Conservation (phyloP, 2,888 invertebrate genomes). For the Entomobrya proxima region DNA sequence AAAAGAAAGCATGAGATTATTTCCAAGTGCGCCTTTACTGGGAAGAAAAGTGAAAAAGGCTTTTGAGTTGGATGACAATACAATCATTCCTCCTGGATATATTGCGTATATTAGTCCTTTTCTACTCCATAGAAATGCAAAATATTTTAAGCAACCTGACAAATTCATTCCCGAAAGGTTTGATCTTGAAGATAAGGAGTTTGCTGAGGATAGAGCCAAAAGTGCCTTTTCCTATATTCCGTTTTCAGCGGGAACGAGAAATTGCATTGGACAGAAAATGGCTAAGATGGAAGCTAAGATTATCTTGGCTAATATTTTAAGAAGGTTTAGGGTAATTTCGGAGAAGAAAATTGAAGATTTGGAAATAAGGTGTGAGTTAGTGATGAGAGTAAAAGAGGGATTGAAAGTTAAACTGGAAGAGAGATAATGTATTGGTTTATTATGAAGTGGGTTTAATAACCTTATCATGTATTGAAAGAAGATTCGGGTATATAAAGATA, state of each 20-base stretch:
- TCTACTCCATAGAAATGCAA: constrained; percentile 78
- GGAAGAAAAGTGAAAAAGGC: constrained; percentile 71
- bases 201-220: no score
- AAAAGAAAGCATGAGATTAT: constrained; percentile 77
- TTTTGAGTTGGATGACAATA: constrained; percentile 76
- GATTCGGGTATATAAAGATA: no score
- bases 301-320: no score
- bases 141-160: constrained; percentile 78
- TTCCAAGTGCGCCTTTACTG: constrained; percentile 77
- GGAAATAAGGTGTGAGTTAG: no score
- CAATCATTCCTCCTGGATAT: constrained; percentile 77
- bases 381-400: no score
- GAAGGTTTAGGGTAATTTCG: no score
- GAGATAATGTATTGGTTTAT: no score
- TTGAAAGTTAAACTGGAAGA: no score
- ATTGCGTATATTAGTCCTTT: constrained; percentile 77
- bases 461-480: no score
- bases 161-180: constrained; percentile 80
- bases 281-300: constrained; percentile 77
- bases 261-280: constrained; percentile 79
- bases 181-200: constrained; percentile 76
- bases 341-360: no score
- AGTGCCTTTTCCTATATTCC: constrained; percentile 75
- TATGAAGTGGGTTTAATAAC: no score
- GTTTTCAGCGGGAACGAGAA: constrained; percentile 76